Conservation (phyloP, 1,140 invertebrate genomes). For the Drosophila parvula region DNA sequence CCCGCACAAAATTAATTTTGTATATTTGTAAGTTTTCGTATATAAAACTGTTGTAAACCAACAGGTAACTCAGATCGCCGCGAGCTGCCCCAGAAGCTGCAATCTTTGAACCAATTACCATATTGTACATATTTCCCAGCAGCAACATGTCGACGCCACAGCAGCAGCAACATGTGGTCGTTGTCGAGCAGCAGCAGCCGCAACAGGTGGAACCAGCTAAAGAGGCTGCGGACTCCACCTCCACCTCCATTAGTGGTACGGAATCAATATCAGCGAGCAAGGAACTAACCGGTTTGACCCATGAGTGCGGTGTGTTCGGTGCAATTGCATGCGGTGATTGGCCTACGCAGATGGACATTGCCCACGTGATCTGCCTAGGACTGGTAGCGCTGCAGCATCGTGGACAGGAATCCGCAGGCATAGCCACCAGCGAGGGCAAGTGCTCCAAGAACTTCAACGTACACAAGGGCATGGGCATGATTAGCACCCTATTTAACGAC, state of each 20-base stretch:
- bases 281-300: slow-evolving; percentile 89
- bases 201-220: slow-evolving; percentile 64
- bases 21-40: slow-evolving; percentile 59
- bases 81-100: slow-evolving; percentile 29
- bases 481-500: slow-evolving; percentile 96
- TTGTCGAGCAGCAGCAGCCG: slow-evolving; percentile 40
- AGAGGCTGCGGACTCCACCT: slow-evolving; percentile 20
- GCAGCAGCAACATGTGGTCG: slow-evolving; percentile 58
- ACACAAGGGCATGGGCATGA: slow-evolving; percentile 97
- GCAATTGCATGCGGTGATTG: slow-evolving; percentile 95
- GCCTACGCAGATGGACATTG: slow-evolving; percentile 90
- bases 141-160: slow-evolving; percentile 60
- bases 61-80: slow-evolving; percentile 67
- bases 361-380: slow-evolving; percentile 93
- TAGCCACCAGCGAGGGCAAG: slow-evolving; percentile 95
- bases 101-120: slow-evolving; percentile 9
- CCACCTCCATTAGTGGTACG: slow-evolving; percentile 9
- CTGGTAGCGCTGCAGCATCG: slow-evolving; percentile 97
- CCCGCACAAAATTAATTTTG: slow-evolving; percentile 50
- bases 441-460: slow-evolving; percentile 91
- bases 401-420: slow-evolving; percentile 98
- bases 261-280: slow-evolving; percentile 63
- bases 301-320: slow-evolving; percentile 98
- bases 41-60: slow-evolving; percentile 79
- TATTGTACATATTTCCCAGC: slow-evolving; percentile 14